Evolutionary conservation across 2,113 vertebrate genomes (phyloP), one percentile per base, ranked within the genome.

Genomic region (Sturnus vulgaris): DNA sequence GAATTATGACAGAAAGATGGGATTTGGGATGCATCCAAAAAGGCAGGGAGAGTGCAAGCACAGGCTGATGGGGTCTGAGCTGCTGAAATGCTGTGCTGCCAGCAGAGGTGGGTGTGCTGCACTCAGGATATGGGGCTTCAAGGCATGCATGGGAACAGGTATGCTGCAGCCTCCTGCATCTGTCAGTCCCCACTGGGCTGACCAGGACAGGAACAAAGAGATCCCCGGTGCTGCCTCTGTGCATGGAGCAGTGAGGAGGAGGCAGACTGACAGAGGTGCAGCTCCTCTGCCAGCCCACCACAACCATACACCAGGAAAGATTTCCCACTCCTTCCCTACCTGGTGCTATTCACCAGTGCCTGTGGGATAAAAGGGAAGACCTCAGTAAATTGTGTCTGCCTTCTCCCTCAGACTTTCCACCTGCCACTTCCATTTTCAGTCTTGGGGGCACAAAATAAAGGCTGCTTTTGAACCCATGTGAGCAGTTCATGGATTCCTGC

Each of bases 321-420:
- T 28, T 63, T 72, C 37, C 66, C 25, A 27, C 33, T 64, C 52
- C 56, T 42, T 30, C 42, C 22, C 76, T 66, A 14, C 35, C 56
- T 39, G 44, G 8, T 13, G 73, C 37, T 68, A 19, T 16, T 49
- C 37, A 19, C 16, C 4, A 11, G 0, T 0, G 0, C 9, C 69
- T 52, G 24, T 1, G 9, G 39, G 30, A n/a, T 18, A 44, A 59
- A 57, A 64, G 31, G 22, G 28, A 76, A 65, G 27, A 61, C 3
- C 13, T 23, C 52, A 46, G 39, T 24, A 61, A 91, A 42, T 8
- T 61, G 10, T 2, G 4, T 30, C 82, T 77, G 46, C 46, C 44
- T 35, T 10, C 35, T 86, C n/a, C 59, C 44, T 66, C 4, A 20
- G 23, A 69, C 37, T 15, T n/a, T n/a, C 10, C 27, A 23, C 3